Evolutionary conservation across 2,888 invertebrate species (phyloP), one percentile per base, ranked within the genome.

Genomic region (Drosophila leonis): DNA sequence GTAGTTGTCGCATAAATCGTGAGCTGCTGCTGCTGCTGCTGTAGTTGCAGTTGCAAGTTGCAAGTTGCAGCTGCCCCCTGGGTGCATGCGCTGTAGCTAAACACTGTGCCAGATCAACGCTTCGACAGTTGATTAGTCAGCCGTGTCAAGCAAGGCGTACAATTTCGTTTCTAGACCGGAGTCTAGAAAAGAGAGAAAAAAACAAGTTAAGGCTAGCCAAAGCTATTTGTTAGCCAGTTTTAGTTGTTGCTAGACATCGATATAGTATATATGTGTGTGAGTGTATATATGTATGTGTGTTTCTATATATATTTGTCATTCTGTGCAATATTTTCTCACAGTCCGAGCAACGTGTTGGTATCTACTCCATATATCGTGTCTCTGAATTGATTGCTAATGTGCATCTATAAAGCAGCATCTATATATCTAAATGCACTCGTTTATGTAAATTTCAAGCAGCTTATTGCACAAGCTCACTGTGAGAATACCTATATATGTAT

Each of bases 301-400:
- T 24, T 13, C 42, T 24, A 8, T 37, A 15, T 52, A 35, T 52
- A 48, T 48, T 29, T 48, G 48, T 49, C 48, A 31, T 18, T 49
- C 48, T 3, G 12, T 10, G 31, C 69, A 74, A 80, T 78, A 80
- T 80, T 80, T 80, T 80, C 79, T 74, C 79, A 80, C 79, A 80
- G 81, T 80, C 80, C 71, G 64, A 49, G 62, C 78, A 48, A 49
- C 72, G 68, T 62, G 62, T 55, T 39, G 48, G 37, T 60, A 69
- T 70, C 52, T 54, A 54, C 60, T 65, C 66, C 57, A 72, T 51
- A 57, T 54, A 59, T 55, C 57, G 56, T 56, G 60, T 73, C 65
- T 65, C 79, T 80, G 81, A 79, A 88, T 86, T 84, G 83, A 86
- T 83, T 83, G 89, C 82, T 79, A 81, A 83, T 83, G 83, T 75